Percentiles rank a stretch among this genome's conserved stretches.
Conservation (phyloP, 1,140 invertebrate species). For the Drosophila seguyi region DNA sequence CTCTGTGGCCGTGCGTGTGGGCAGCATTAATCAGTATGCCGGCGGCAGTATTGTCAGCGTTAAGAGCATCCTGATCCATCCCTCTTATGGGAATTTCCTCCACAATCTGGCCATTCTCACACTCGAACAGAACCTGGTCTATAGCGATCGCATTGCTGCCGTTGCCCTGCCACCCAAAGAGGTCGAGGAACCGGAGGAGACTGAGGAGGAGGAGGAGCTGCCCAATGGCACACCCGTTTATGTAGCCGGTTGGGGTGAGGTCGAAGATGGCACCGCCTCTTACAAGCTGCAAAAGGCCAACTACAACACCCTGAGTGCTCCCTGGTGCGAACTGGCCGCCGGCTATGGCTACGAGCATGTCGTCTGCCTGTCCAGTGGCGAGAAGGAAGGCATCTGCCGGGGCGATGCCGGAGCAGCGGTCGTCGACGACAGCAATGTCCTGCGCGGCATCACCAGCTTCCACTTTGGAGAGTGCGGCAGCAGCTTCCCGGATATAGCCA, state of each 20-base stretch:
- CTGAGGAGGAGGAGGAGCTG: slow-evolving; percentile 25
- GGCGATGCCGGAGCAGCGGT: slow-evolving; percentile 71
- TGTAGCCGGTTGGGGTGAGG: slow-evolving; percentile 72
- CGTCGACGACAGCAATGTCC: slow-evolving; percentile 38
- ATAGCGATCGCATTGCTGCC: slow-evolving; percentile 70
- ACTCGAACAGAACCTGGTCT: slow-evolving; percentile 70
- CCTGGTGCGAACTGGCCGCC: slow-evolving; percentile 57
- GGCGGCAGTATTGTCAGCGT: slow-evolving; percentile 62
- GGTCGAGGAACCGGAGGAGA: slow-evolving; percentile 19
- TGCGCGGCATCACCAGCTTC: slow-evolving; percentile 67
- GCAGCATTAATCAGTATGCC: slow-evolving; percentile 78
- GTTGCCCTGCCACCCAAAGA: slow-evolving; percentile 52
- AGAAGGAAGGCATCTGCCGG: slow-evolving; percentile 65
- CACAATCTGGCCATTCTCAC: slow-evolving; percentile 86
- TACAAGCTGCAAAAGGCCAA: slow-evolving; percentile 71
- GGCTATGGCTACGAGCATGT: slow-evolving; percentile 69
- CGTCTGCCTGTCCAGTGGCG: slow-evolving; percentile 59
- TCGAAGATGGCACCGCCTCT: slow-evolving; percentile 41
- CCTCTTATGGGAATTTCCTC: slow-evolving; percentile 74
- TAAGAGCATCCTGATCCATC: slow-evolving; percentile 75
- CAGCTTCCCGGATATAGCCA: slow-evolving; percentile 62
- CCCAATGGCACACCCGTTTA: slow-evolving; percentile 61
- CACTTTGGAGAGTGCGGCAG: slow-evolving; percentile 72
- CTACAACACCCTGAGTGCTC: slow-evolving; percentile 51
- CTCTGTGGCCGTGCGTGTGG: slow-evolving; percentile 57